Evolutionary conservation across 1,140 invertebrate genomes (phyloP).

Genomic region (Cotesia glomerata): DNA sequence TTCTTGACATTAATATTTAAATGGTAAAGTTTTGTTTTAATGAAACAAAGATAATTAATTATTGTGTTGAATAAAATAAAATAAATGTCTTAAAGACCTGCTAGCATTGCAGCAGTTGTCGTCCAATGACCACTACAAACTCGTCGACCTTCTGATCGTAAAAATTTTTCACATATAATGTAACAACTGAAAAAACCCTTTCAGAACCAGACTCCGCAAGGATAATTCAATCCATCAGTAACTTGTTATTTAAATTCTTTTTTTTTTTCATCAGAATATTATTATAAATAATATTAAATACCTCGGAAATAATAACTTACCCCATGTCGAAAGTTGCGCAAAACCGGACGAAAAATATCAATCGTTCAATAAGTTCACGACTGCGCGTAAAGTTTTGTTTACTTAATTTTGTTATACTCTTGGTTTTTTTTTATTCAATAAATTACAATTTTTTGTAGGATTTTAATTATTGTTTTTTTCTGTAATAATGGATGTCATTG

Average conservation of each 20-base stretch:
- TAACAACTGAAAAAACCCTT: not conserved
- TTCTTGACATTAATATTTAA: no score
- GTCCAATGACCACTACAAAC: slow-evolving; percentile 6
- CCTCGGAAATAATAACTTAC: slow-evolving; percentile 50
- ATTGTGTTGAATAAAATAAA: no score
- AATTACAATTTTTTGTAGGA: no score
- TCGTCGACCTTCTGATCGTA: slow-evolving; percentile 17
- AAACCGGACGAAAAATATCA: slow-evolving; percentile 31
- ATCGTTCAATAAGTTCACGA: slow-evolving; percentile 54
- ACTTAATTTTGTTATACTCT: not conserved
- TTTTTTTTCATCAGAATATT: not conserved
- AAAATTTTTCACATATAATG: not conserved
- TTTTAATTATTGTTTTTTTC: no score
- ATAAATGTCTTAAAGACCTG: not conserved
- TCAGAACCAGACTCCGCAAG: not conserved
- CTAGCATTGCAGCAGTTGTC: not conserved
- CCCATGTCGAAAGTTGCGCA: slow-evolving; percentile 53
- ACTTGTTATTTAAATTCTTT: not conserved
- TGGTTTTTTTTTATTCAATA: not conserved
- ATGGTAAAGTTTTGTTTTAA: no score
- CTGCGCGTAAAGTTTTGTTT: slow-evolving; percentile 37
- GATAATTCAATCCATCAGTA: not conserved
- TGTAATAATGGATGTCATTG: no score
- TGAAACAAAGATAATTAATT: no score
- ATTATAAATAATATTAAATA: slow-evolving; percentile 29